Conservation (phyloP, 1,140 invertebrate genomes). For the Fragariocoptes setiger region DNA sequence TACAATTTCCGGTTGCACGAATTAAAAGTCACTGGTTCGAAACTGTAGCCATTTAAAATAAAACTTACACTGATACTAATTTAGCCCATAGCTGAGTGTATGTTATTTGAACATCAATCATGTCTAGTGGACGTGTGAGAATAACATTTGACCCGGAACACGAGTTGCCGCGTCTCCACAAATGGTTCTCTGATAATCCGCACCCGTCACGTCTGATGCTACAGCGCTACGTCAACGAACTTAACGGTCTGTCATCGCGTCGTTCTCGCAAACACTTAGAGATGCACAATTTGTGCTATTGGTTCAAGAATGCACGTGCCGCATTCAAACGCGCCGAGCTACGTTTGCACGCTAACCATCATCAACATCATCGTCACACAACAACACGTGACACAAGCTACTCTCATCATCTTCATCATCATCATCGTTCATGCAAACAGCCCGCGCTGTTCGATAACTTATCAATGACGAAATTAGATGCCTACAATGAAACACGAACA, state of each 20-base stretch:
- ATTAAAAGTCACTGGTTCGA: too few relatives aligned
- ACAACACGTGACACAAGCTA: too few relatives aligned
- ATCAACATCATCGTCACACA: too few relatives aligned
- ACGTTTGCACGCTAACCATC: background rate
- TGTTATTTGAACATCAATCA: conserved; percentile 10
- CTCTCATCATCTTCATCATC: too few relatives aligned
- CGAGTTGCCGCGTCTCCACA: conserved; percentile 65
- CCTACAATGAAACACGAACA: too few relatives aligned
- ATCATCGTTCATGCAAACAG: too few relatives aligned
- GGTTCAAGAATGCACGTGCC: conserved; percentile 91
- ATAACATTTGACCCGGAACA: conserved; percentile 70
- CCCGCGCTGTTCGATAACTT: too few relatives aligned
- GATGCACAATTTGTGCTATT: conserved; percentile 88
- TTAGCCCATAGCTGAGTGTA: too few relatives aligned
- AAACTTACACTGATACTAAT: too few relatives aligned
- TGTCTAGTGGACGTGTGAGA: conserved; percentile 18
- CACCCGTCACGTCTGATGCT: conserved; percentile 46
- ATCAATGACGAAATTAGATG: too few relatives aligned
- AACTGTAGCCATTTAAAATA: too few relatives aligned
- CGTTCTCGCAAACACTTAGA: conserved; percentile 67
- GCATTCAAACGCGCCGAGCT: conserved; percentile 41
- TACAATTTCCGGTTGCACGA: too few relatives aligned
- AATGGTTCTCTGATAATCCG: conserved; percentile 78
- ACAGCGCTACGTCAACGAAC: conserved; percentile 65
- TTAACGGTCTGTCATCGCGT: conserved; percentile 64